A percentile compares a stretch with the other conserved stretches of the same genome.
Evolutionary conservation across 2,888 invertebrate genomes (phyloP).

Genomic region (Platynereis dumerilii): DNA sequence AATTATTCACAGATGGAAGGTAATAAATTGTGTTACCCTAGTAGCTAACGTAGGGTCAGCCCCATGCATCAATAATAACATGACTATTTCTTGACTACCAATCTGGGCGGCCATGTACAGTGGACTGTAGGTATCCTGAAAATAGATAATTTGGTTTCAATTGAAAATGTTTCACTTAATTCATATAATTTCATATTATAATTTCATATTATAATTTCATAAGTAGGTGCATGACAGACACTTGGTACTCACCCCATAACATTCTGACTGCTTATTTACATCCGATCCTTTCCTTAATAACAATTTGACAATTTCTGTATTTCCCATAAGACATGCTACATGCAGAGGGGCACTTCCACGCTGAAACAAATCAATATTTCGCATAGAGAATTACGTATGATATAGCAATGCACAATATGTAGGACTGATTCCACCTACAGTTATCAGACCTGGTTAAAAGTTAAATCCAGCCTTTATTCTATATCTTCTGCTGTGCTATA

Average conservation of each 20-base stretch:
- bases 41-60: constrained; percentile 38
- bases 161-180: neutral
- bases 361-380: constrained; percentile 17
- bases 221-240: no score
- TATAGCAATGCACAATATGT: no score
- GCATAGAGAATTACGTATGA: no score
- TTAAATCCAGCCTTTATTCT: no score
- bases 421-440: no score
- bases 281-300: constrained; percentile 31
- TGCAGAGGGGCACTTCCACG: constrained; percentile 33
- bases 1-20: no score
- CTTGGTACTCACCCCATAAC: constrained; percentile 37
- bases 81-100: constrained; percentile 40
- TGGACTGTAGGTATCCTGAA: constrained; percentile 38
- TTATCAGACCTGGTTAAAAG: no score
- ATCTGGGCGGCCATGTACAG: constrained; percentile 42
- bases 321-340: constrained; percentile 36
- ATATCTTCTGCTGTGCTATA: no score
- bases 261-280: constrained; percentile 34
- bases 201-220: neutral
- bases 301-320: constrained; percentile 36
- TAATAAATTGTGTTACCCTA: no score
- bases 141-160: neutral
- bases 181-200: neutral
- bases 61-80: constrained; percentile 36